Base-by-base conservation (phyloP, 2,888 invertebrate genomes). In the Dasypogon diadema region DNA sequence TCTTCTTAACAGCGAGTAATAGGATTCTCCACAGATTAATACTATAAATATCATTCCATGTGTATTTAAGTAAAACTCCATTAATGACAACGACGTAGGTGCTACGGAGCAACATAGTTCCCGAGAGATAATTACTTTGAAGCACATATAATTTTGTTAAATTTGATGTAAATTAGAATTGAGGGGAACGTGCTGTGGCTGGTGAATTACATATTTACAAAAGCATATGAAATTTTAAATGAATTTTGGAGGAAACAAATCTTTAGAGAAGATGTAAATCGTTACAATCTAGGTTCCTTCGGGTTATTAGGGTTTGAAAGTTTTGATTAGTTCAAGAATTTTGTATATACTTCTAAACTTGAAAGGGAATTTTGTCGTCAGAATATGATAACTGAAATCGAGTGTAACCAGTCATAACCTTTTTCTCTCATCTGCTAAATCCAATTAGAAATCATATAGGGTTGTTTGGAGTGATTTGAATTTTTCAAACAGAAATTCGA, bases 181-280 rank as follows among this genome's bases (percentile, higher is more conserved):
- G 30, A 58, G 26, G 58, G 26, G n/a, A 58, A 58, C 16, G 14
- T 26, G 26, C 26, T 26, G 34, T 16, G 26, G 30, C n/a, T 16
- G 14, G 56, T 30, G 58, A 58, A 58, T 58, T 58, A 58, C 26
- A 26, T 30, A 58, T 58, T 58, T 26, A 26, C 58, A 58, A 58
- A 58, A 30, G 30, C 58, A 58, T 30, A 30, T 26, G 26, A 58
- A 26, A 58, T 58, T 16, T 58, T 1, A 30, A 58, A 30, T 58
- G 34, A 58, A 30, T 30, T 58, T 58, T 58, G 6, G 30, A 30
- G 58, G 34, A 30, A 58, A 30, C 30, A 30, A 58, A 30, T 30
- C 58, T 58, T 58, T 30, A 8, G 30, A 30, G 26, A 26, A 58
- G 16, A 58, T 58, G 58, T 58, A 58, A 58, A 58, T 58, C 30